phyloP scores from a whole-genome alignment of 2,888 invertebrate species.

The Amphimallon solstitiale region DNA sequence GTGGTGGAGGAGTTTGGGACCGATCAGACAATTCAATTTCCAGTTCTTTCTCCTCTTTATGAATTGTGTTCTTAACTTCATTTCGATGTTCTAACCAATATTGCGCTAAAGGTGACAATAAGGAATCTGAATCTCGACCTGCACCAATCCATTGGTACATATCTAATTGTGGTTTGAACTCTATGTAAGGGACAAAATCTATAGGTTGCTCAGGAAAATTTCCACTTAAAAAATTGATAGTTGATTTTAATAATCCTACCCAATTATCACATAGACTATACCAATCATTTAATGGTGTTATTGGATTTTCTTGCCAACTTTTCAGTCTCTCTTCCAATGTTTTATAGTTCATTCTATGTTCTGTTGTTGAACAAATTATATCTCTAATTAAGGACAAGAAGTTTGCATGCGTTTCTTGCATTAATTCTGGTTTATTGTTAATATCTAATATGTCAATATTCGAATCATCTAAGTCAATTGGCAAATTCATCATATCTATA shows the following conservation, averaged over 20 bases:
- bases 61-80: conserved; percentile 55
- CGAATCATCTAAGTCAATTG: conserved; percentile 77
- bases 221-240: conserved; percentile 85
- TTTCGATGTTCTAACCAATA: conserved; percentile 79
- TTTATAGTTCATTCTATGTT: conserved; percentile 82
- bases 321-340: conserved; percentile 77
- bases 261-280: conserved; percentile 77
- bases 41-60: conserved; percentile 50
- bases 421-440: conserved; percentile 68
- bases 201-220: conserved; percentile 83
- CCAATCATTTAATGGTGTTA: conserved; percentile 85
- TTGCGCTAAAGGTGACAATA: conserved; percentile 78
- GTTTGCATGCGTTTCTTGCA: conserved; percentile 84
- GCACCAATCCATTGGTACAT: conserved; percentile 94
- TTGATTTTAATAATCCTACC: conserved; percentile 79
- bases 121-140: conserved; percentile 87
- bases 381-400: conserved; percentile 91
- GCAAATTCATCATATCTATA: conserved; percentile 81
- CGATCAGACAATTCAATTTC: conserved; percentile 58
- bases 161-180: conserved; percentile 78
- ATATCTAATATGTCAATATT: conserved; percentile 67
- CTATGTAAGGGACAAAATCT: conserved; percentile 89
- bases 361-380: conserved; percentile 85
- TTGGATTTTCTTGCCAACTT: conserved; percentile 81
- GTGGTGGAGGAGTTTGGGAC: conserved; percentile 66